Evolutionary conservation across 2,113 vertebrate species (phyloP).

Genomic region (Epinephelus fuscoguttatus): DNA sequence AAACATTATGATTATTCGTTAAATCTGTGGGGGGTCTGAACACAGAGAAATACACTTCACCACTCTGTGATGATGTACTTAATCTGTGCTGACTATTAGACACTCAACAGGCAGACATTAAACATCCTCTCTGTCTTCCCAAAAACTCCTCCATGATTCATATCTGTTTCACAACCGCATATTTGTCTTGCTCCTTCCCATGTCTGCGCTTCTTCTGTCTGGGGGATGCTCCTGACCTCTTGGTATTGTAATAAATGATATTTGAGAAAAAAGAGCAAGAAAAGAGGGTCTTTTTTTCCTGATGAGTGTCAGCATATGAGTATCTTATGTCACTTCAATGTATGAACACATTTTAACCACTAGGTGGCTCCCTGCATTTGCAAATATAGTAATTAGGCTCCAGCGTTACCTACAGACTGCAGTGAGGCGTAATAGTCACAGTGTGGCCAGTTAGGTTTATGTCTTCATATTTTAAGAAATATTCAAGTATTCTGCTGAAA

Average conservation of each 20-base stretch:
- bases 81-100: slow-evolving; percentile 24
- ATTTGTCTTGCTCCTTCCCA: slow-evolving; percentile 36
- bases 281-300: slow-evolving; percentile 12
- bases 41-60: slow-evolving; percentile 6
- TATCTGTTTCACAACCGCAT: slow-evolving; percentile 57
- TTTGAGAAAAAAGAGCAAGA: not conserved
- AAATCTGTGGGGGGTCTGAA: slow-evolving; percentile 22
- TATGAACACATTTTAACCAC: slow-evolving; percentile 33
- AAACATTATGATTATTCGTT: not conserved
- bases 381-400: slow-evolving; percentile 12
- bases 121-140: slow-evolving; percentile 18
- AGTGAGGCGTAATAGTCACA: not conserved
- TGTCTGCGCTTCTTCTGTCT: slow-evolving; percentile 43
- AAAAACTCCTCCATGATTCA: slow-evolving; percentile 17
- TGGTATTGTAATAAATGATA: slow-evolving; percentile 30
- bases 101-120: slow-evolving; percentile 24
- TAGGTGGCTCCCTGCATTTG: slow-evolving; percentile 49
- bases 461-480: slow-evolving; percentile 3
- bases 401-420: not conserved
- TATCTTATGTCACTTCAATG: slow-evolving; percentile 10
- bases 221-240: slow-evolving; percentile 32
- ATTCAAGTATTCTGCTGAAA: slow-evolving; percentile 10
- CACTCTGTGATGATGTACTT: slow-evolving; percentile 1
- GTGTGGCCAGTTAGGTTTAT: slow-evolving; percentile 2
- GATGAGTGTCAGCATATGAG: slow-evolving; percentile 21